Evolutionary conservation across 1,140 invertebrate species (phyloP).

Genomic region (Drosophila truncata): DNA sequence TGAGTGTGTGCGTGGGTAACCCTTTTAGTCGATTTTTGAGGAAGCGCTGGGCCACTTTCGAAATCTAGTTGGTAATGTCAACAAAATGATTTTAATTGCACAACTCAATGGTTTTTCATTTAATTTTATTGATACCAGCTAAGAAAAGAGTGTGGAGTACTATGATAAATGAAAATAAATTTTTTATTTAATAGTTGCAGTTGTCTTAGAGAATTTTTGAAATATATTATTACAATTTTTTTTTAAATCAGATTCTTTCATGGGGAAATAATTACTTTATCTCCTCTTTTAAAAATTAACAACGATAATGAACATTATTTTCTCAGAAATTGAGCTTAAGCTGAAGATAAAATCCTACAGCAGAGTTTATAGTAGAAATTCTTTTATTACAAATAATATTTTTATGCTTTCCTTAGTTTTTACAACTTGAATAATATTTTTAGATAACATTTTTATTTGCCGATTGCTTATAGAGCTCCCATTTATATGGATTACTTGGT

Average conservation of each 20-base stretch:
- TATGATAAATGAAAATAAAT: not conserved
- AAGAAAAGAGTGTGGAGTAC: not conserved
- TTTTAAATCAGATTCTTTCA: not conserved
- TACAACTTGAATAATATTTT: not conserved
- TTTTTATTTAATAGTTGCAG: not conserved
- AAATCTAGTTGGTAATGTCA: slow-evolving; percentile 43
- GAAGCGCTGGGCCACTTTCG: slow-evolving; percentile 25
- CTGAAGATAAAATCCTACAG: no score
- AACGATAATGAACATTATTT: no score
- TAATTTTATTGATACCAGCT: slow-evolving; percentile 14
- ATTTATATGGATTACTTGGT: not conserved
- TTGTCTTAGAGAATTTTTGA: not conserved
- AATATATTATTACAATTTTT: not conserved
- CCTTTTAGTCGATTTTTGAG: slow-evolving; percentile 28
- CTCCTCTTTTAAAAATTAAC: not conserved
- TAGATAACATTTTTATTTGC: not conserved
- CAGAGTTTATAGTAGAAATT: no score
- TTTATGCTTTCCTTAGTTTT: not conserved
- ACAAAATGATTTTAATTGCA: slow-evolving; percentile 41
- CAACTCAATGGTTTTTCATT: slow-evolving; percentile 18
- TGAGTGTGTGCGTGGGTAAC: slow-evolving; percentile 42
- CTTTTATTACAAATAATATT: no score
- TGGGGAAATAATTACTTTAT: no score
- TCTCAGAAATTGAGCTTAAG: no score
- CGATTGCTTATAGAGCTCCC: not conserved